Percentiles rank a stretch among this genome's conserved stretches.
Conservation (phyloP, 2,113 vertebrate genomes). For the Dinomys branickii region DNA sequence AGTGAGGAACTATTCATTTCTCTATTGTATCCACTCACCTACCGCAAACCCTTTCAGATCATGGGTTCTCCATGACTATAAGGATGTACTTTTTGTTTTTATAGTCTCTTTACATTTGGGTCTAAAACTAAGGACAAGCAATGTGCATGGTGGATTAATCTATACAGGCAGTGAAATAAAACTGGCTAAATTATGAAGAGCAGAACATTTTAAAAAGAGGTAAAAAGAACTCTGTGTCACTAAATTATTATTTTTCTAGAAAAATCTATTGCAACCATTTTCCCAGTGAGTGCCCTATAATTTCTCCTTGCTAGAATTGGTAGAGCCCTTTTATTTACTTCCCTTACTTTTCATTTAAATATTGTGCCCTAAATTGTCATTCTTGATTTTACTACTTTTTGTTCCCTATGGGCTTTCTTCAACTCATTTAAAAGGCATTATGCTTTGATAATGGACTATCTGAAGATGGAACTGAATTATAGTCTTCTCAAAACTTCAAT, state of each 20-base stretch:
- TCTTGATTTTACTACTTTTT: constrained; percentile 72
- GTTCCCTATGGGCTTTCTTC: constrained; percentile 71
- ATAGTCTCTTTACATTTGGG: background rate
- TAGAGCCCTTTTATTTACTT: constrained; percentile 71
- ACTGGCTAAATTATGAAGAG: background rate
- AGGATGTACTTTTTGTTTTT: constrained; percentile 24
- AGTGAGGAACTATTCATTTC: constrained; percentile 20
- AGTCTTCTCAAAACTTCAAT: constrained; percentile 76
- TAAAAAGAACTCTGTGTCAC: background rate
- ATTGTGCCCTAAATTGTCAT: constrained; percentile 55
- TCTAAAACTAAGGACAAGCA: background rate
- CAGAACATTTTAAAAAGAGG: background rate
- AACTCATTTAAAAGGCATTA: constrained; percentile 81
- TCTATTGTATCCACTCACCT: constrained; percentile 18
- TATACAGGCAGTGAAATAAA: background rate
- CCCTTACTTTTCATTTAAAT: constrained; percentile 68
- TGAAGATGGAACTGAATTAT: constrained; percentile 77
- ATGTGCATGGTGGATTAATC: background rate
- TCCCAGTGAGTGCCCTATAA: background rate
- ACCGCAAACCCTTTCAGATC: background rate
- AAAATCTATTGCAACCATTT: constrained; percentile 7
- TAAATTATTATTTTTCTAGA: constrained; percentile 39
- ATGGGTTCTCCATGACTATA: background rate
- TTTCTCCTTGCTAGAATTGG: constrained; percentile 51
- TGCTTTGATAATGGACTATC: constrained; percentile 79